phyloP scores from a whole-genome alignment of 35 echinoderm and acorn worm species.

The Amphiura filiformis region DNA sequence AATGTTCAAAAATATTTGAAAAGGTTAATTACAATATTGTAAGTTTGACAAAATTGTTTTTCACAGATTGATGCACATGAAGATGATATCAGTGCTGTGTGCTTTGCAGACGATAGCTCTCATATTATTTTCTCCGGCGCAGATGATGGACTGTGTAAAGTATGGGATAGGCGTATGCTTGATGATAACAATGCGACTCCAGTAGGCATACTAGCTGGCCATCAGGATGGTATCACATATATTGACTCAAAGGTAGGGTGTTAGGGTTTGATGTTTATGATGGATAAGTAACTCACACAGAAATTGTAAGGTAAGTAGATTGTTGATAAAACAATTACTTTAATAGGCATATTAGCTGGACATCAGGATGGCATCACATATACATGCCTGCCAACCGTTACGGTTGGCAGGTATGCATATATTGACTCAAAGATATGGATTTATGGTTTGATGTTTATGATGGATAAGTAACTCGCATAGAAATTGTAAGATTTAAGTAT shows the following conservation, averaged over 20 bases:
- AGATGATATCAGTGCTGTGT: slow-evolving; percentile 87
- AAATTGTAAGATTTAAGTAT: too few relatives aligned
- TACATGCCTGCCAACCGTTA: too few relatives aligned
- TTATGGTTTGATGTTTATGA: too few relatives aligned
- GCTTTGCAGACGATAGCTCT: slow-evolving; percentile 82
- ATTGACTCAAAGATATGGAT: slow-evolving; percentile 77
- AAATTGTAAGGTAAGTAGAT: too few relatives aligned
- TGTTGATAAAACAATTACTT: too few relatives aligned
- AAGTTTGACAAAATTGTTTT: background rate
- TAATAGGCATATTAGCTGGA: too few relatives aligned
- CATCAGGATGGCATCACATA: slow-evolving; percentile 94
- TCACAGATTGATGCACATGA: slow-evolving; percentile 88
- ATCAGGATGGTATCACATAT: slow-evolving; percentile 88
- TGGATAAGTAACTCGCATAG: too few relatives aligned
- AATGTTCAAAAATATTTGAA: too few relatives aligned
- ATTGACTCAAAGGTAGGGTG: slow-evolving; percentile 79
- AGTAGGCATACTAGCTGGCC: slow-evolving; percentile 83
- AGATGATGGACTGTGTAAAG: slow-evolving; percentile 93
- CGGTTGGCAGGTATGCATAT: too few relatives aligned
- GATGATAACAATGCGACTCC: slow-evolving; percentile 52
- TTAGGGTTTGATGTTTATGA: too few relatives aligned
- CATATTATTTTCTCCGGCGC: slow-evolving; percentile 94
- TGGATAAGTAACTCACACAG: too few relatives aligned
- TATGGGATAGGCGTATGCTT: slow-evolving; percentile 87
- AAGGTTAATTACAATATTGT: too few relatives aligned